phyloP scores from a whole-genome alignment of 2,113 vertebrate species.

The Hippocampus comes region DNA sequence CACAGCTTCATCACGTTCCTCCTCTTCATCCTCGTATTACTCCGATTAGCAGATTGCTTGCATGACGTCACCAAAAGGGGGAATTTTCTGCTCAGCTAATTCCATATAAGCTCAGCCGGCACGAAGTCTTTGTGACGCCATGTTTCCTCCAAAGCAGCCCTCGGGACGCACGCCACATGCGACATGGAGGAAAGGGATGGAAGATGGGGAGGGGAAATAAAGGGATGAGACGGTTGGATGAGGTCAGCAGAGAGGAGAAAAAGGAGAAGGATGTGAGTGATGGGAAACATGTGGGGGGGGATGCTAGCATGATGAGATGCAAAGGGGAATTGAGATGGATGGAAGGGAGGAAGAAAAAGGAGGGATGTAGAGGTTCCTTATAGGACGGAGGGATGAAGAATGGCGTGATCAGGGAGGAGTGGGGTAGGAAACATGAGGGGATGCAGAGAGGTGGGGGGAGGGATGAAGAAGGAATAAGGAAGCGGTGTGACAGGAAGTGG shows the following conservation, averaged over 20 bases:
- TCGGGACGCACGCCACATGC: not conserved
- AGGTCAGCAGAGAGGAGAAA: not conserved
- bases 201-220: not conserved
- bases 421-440: not conserved
- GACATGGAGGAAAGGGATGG: constrained; percentile 16
- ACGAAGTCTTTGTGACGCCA: constrained; percentile 60
- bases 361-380: no score
- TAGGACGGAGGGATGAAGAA: constrained; percentile 3
- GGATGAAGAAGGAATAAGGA: not conserved
- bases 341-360: no score
- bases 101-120: constrained; percentile 67
- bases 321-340: no score
- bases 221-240: not conserved
- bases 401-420: not conserved
- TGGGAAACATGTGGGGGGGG: not conserved
- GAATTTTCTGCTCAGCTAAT: constrained; percentile 70
- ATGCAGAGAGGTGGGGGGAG: not conserved
- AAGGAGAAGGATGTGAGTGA: not conserved
- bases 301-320: no score
- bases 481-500: not conserved
- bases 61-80: constrained; percentile 63
- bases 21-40: constrained; percentile 28
- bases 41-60: constrained; percentile 52
- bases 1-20: not conserved
- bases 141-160: constrained; percentile 25